Evolutionary conservation across 1,140 invertebrate genomes (phyloP).

Genomic region (Conus ventricosus): DNA sequence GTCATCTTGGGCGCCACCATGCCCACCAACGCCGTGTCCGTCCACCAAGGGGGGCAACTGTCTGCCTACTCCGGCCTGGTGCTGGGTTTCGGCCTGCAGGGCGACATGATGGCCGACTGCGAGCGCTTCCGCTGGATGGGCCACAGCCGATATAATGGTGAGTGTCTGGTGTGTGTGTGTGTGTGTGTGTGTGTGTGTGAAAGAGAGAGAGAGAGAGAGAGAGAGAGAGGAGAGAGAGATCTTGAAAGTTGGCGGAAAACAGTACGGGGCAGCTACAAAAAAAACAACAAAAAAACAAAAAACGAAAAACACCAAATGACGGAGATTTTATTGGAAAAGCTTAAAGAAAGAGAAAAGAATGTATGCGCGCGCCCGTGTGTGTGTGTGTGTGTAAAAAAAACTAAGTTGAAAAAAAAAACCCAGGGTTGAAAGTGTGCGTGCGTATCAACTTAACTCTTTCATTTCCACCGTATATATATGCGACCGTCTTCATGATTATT

Average conservation of each 20-base stretch:
- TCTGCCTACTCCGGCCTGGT: conserved; percentile 51
- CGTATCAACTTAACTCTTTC: no score
- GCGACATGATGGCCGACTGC: conserved; percentile 58
- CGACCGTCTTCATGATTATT: no score
- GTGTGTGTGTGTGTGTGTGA: background rate
- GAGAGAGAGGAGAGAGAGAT: conserved; percentile 9
- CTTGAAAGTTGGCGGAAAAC: no score
- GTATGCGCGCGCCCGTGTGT: no score
- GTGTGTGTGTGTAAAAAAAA: no score
- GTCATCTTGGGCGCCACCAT: conserved; percentile 43
- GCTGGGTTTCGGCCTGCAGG: conserved; percentile 58
- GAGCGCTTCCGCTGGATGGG: conserved; percentile 62
- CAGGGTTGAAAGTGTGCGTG: no score
- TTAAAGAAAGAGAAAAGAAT: no score
- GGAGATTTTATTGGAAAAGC: no score
- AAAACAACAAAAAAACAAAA: background rate
- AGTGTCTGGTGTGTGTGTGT: background rate
- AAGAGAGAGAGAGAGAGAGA: background rate
- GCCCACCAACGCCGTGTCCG: conserved; percentile 47
- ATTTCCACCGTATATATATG: no score
- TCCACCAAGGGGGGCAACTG: conserved; percentile 52
- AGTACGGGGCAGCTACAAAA: no score
- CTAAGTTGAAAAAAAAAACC: no score
- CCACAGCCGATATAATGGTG: conserved; percentile 55
- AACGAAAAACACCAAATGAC: background rate